phyloP scores from a whole-genome alignment of 2,113 vertebrate genomes.

The Baryphthengus martii region DNA sequence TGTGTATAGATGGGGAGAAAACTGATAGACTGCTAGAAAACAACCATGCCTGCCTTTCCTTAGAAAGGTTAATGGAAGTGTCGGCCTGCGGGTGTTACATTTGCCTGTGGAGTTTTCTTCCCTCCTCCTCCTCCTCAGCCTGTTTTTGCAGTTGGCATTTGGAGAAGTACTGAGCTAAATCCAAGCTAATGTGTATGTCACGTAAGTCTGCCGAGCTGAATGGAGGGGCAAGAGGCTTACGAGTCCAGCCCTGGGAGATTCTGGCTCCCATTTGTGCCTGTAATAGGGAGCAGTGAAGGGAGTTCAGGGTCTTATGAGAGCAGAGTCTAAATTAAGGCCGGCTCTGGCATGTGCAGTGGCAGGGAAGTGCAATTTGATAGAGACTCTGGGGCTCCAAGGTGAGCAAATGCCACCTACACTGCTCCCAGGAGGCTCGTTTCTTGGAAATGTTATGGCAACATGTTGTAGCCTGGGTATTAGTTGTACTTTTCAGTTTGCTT shows the following conservation, averaged over 20 bases:
- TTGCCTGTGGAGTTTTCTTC: background rate
- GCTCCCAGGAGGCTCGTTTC: slow-evolving; percentile 13
- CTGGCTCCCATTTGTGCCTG: background rate
- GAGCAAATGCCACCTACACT: background rate
- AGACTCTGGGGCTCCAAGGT: background rate
- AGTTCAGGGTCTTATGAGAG: background rate
- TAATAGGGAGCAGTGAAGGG: background rate
- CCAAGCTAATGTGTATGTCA: background rate
- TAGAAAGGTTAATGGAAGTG: background rate
- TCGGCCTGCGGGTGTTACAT: background rate
- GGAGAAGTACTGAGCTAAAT: background rate
- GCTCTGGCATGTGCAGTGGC: background rate
- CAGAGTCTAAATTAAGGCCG: slow-evolving; percentile 25
- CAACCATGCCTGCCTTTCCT: background rate
- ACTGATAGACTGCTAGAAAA: background rate
- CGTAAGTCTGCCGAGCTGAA: background rate
- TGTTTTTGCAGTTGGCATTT: background rate
- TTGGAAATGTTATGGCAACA: slow-evolving; percentile 38
- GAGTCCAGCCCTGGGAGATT: background rate
- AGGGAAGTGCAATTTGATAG: background rate
- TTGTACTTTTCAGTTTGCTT: slow-evolving; percentile 11
- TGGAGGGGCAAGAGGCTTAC: background rate
- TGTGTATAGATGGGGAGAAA: background rate
- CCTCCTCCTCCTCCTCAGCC: background rate
- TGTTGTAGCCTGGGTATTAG: background rate